These are phyloP conservation scores for Calliphora vicina DNA, from an alignment of 1,140 invertebrate species.

Conservation along the genomic window DNA sequence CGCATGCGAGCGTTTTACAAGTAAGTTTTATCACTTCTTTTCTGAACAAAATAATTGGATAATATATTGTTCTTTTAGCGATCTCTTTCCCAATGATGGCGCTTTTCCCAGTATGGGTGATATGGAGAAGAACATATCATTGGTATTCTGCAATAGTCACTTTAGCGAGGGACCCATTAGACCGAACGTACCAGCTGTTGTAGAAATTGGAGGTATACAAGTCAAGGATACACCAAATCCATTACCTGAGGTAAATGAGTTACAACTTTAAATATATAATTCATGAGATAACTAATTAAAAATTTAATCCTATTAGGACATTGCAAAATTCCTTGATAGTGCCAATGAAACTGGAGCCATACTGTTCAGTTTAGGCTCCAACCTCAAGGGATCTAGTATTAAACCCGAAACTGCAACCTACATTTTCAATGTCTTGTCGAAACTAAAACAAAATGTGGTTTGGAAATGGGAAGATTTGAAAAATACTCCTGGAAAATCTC, in stretches of 20 bases:
- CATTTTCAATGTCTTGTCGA: slow-evolving; percentile 64
- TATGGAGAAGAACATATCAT: slow-evolving; percentile 52
- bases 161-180: slow-evolving; percentile 57
- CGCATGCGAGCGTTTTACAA: not conserved
- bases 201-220: slow-evolving; percentile 65
- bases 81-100: slow-evolving; percentile 43
- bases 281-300: not conserved
- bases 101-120: slow-evolving; percentile 12
- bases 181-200: slow-evolving; percentile 59
- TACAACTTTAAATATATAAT: not conserved
- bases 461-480: slow-evolving; percentile 69
- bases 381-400: slow-evolving; percentile 63
- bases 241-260: slow-evolving; percentile 55
- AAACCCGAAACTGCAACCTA: slow-evolving; percentile 54
- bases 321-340: slow-evolving; percentile 66
- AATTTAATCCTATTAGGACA: slow-evolving; percentile 50
- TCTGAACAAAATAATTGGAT: not conserved
- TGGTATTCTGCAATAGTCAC: slow-evolving; percentile 54
- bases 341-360: slow-evolving; percentile 67
- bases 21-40: not conserved
- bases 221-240: slow-evolving; percentile 56
- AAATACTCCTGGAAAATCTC: slow-evolving; percentile 67
- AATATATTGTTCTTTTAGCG: slow-evolving; percentile 36
- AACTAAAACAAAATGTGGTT: slow-evolving; percentile 66
- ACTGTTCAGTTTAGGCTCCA: slow-evolving; percentile 71